Conservation (phyloP, 2,113 vertebrate genomes). For the Halichoeres trimaculatus region DNA sequence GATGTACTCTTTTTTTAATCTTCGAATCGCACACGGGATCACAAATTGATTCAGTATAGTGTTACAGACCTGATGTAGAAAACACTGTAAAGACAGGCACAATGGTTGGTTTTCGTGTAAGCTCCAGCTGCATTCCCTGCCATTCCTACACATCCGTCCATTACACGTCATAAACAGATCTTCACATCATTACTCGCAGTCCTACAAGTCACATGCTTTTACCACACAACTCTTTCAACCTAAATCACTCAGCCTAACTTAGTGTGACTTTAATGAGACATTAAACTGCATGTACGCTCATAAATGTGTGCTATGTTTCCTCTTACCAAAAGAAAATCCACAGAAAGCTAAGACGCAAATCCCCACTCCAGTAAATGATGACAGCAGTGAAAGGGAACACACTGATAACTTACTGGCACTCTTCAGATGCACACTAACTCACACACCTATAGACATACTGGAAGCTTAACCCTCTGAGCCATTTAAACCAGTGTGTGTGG, state of each 20-base stretch:
- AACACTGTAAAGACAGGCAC: background rate
- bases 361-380: constrained; percentile 3
- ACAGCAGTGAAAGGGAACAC: constrained; percentile 11
- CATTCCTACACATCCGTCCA: background rate
- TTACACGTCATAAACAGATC: constrained; percentile 8
- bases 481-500: constrained; percentile 11
- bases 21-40: background rate
- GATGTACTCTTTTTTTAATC: background rate
- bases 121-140: background rate
- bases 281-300: constrained; percentile 34
- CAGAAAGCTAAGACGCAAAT: constrained; percentile 17
- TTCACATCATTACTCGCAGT: background rate
- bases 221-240: background rate
- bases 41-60: background rate
- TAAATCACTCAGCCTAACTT: constrained; percentile 23
- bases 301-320: constrained; percentile 32
- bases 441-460: background rate
- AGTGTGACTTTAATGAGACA: constrained; percentile 45
- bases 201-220: background rate
- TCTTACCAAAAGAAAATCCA: constrained; percentile 16
- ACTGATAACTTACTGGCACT: background rate
- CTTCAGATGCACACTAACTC: background rate
- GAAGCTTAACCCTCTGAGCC: constrained; percentile 15
- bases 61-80: background rate
- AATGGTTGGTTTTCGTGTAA: background rate